Conservation (phyloP, 2,797 vertebrate species). For the Manis javanica region DNA sequence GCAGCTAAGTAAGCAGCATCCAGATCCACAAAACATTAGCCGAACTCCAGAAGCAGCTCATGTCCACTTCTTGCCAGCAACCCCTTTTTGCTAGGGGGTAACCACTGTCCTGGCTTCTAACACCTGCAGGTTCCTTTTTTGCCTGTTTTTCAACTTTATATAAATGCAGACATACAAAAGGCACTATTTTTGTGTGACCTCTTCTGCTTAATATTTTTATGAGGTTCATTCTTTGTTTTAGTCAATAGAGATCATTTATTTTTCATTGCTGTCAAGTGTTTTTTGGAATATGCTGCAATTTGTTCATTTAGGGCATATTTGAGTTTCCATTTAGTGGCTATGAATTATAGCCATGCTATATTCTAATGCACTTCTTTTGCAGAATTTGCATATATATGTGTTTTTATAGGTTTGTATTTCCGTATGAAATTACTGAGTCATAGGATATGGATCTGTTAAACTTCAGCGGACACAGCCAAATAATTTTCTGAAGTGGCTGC, state of each 20-base stretch:
- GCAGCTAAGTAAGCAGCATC: background rate
- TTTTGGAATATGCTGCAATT: background rate
- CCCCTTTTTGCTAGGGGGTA: accelerated
- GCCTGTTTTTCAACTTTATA: background rate
- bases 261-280: background rate
- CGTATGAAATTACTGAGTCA: background rate
- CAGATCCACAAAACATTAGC: background rate
- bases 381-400: background rate
- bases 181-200: background rate
- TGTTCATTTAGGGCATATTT: background rate
- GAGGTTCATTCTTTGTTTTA: background rate
- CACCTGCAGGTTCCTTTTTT: background rate
- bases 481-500: background rate
- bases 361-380: background rate
- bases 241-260: background rate
- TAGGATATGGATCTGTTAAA: background rate
- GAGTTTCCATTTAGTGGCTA: background rate
- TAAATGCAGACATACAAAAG: background rate
- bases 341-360: background rate
- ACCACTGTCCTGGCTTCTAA: background rate
- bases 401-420: background rate
- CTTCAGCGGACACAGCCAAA: background rate
- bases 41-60: background rate
- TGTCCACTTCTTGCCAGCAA: background rate
- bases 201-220: slow-evolving; percentile 12